Conservation (phyloP, 2,888 invertebrate species). For the Anodontia alba region DNA sequence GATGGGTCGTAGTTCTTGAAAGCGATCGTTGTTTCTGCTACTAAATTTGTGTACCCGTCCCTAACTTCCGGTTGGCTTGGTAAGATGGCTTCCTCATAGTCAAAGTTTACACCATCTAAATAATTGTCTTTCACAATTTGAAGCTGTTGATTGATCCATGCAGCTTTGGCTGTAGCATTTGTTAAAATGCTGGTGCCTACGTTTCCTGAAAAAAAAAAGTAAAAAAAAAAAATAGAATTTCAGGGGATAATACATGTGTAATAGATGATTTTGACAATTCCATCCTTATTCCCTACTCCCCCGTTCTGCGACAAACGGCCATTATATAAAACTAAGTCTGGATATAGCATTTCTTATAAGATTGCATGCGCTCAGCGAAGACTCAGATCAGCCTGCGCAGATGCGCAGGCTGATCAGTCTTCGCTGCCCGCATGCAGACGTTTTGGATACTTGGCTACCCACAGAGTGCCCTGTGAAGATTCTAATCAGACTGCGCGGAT, state of each 20-base stretch:
- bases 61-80: slow-evolving; percentile 62
- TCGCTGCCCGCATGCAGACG: no score
- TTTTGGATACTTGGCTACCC: no score
- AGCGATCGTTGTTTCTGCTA: slow-evolving; percentile 73
- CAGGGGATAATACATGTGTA: no score
- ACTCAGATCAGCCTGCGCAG: no score
- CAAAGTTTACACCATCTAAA: slow-evolving; percentile 84
- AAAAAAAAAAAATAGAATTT: neutral
- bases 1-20: slow-evolving; percentile 74
- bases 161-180: slow-evolving; percentile 59
- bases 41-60: slow-evolving; percentile 79
- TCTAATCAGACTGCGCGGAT: no score
- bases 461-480: no score
- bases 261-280: neutral
- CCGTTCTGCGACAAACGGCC: no score
- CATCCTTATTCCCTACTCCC: neutral
- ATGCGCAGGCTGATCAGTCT: no score
- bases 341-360: no score
- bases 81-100: slow-evolving; percentile 82
- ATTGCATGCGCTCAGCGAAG: no score
- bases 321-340: no score
- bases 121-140: slow-evolving; percentile 68
- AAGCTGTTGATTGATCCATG: slow-evolving; percentile 78
- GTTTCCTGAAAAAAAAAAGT: slow-evolving; percentile 57
- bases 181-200: slow-evolving; percentile 68